Evolutionary conservation across 1,140 invertebrate species (phyloP), one percentile per base, ranked within the genome.

Genomic region (Phymorhynchus buccinoides): DNA sequence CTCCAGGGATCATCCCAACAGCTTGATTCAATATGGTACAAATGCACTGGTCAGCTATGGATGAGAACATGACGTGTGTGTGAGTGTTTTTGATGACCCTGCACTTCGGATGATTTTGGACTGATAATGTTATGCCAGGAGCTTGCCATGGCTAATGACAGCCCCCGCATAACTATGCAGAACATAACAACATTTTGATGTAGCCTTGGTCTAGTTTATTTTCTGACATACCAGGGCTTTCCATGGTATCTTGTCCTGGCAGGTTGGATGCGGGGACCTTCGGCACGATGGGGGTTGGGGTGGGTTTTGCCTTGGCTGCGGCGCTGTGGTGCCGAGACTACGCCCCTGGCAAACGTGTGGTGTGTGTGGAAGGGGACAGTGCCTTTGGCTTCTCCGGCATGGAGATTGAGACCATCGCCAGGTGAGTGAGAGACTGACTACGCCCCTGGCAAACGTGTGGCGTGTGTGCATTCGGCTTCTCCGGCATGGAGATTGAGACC

Each of bases 301-400:
- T 96, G 3, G 98, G 98, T 27, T 99, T 97, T 94, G 97, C 97
- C 0, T 96, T 99, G 77, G 98, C 98, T 35, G 97, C 98, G 42
- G 97, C 97, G 9, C 94, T 99, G 84, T 98, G 96, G 93, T 98
- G 97, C 91, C 95, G 96, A 88, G 96, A 98, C 89, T 94, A 96
- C 93, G 95, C 95, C 27, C 96, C 97, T 0, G 93, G 94, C 1
- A 98, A 98, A 91, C 94, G 96, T 89, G 97, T 99, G 0, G 94
- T 99, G 56, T 96, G 95, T 88, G 96, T 98, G 0, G 96, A 98
- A 94, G 98, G 98, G 1, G 98, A 99, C 92, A 98, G 97, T 84
- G 98, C 98, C 14, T 99, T 99, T 94, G 98, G 98, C 3, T 99
- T 99, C 94, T 98, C 97, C 84, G 98, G 97, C 80, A 98, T 99